Base-by-base conservation (phyloP, 2,888 invertebrate species). In the Napeogenes sylphis region DNA sequence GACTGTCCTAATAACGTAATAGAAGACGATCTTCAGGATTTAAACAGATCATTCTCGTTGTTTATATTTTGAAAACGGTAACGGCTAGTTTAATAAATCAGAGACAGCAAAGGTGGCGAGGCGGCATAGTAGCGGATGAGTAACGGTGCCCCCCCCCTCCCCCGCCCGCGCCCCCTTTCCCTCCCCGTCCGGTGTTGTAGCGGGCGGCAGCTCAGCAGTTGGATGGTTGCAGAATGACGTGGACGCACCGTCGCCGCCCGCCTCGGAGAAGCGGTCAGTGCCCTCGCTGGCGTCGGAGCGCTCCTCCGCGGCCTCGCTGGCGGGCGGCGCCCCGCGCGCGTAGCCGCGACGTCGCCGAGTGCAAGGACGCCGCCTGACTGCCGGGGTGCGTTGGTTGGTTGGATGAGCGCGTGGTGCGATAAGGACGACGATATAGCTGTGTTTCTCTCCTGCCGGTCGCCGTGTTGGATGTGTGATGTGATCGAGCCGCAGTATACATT, bases 141-240 rank as follows among this genome's bases (percentile, higher is more conserved):
- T 89, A 89, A 89, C 83, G 85, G 84, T 85, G 85, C 76, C 56
- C 65, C 61, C 65, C 61, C 66, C 66, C 64, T 54, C 45, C 61
- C 65, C 70, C 66, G 66, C 59, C 55, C 55, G 33, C 65, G 67
- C 66, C 57, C 63, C 60, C 4, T 57, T 67, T 66, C 64, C 59
- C 58, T 64, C 70, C 67, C 59, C 61, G 63, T 71, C 75, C 75
- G 78, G 79, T 79, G 80, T 84, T 80, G 77, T 84, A 83, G 86
- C 84, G 82, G 80, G 81, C 82, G 82, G 80, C 81, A 80, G 80
- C 79, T 77, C 81, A 82, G 86, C 85, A 87, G 84, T 84, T 87
- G 87, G 85, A 84, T 87, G 79, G 85, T 89, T 90, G 84, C 90
- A 90, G 90, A 90, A 90, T 90, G 90, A 90, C 77, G 88, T 89